Evolutionary conservation across 1,140 invertebrate species (phyloP).

Genomic region (Steinernema feltiae): DNA sequence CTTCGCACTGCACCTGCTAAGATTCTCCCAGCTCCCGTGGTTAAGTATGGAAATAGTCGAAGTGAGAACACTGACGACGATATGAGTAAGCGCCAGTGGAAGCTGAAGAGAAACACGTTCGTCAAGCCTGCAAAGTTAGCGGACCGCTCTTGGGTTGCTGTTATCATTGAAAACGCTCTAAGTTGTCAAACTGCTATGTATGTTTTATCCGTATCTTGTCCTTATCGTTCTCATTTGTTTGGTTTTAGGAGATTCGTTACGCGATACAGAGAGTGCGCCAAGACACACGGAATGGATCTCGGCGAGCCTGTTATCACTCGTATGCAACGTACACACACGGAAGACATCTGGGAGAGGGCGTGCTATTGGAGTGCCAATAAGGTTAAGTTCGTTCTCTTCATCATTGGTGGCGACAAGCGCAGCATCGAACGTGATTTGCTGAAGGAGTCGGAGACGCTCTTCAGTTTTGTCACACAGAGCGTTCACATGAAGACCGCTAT

Average conservation of each 20-base stretch:
- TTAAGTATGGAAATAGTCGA: background rate
- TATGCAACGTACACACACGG: background rate
- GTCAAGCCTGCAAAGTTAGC: background rate
- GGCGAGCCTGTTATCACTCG: background rate
- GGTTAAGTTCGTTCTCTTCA: background rate
- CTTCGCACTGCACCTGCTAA: background rate
- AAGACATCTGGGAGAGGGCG: background rate
- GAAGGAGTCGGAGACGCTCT: slow-evolving; percentile 3
- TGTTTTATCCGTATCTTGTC: background rate
- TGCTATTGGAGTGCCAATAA: background rate
- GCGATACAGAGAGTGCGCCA: background rate
- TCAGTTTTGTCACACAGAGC: background rate
- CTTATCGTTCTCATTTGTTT: background rate
- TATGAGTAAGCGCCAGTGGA: background rate
- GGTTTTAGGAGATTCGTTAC: background rate
- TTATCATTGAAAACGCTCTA: background rate
- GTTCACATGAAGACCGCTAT: background rate
- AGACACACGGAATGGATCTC: background rate
- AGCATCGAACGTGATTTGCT: background rate
- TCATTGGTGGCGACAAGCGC: background rate
- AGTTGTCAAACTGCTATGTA: background rate
- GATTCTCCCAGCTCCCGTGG: background rate
- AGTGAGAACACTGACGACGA: background rate
- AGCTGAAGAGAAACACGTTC: background rate
- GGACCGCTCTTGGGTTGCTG: background rate